Evolutionary conservation across 2,888 invertebrate genomes (phyloP), one percentile per base, ranked within the genome.

Genomic region (Shargacucullia verbasci): DNA sequence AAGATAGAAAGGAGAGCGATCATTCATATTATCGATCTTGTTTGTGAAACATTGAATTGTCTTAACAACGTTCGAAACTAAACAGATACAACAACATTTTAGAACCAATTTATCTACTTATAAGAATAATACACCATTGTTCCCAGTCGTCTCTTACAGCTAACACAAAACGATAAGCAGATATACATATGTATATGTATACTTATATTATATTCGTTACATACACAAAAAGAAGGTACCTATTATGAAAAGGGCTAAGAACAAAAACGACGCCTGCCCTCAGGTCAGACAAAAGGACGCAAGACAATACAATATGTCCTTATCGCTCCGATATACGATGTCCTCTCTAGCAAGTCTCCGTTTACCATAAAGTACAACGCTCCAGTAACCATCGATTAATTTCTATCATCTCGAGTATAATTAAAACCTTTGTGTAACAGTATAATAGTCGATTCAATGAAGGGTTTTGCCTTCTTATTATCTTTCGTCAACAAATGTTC

Each of bases 361-460:
- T 45, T 56, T 59, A 40, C 56, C 41, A 41, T 55, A 52, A 55
- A 55, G 52, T 46, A 53, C 45, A 58, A 77, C 68, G 81, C 73
- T 72, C 64, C 64, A 49, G 48, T 80, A 68, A 71, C 75, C 82
- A 78, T 70, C 76, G 79, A 84, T 87, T 83, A 82, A 65, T 80
- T 77, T 80, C 79, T 83, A 83, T 79, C 76, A 81, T 82, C 76
- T 67, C 67, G 63, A 56, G 44, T 66, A 60, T 67, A 71, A 79
- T 80, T 80, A 76, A 77, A 67, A 57, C 68, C 70, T 76, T 78
- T 82, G 74, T 73, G 47, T 58, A 53, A 69, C 40, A 29, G 14
- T 38, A 69, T 41, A 55, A 55, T 43, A 20, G 48, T 20, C 15
- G 12, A 29, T 29, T 6, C 4, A 29, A 6, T 29, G 4, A 14